A percentile compares a stretch with the other conserved stretches of the same genome.
Evolutionary conservation across 1,140 invertebrate genomes (phyloP).

Genomic region (Wiebesia pumilae): DNA sequence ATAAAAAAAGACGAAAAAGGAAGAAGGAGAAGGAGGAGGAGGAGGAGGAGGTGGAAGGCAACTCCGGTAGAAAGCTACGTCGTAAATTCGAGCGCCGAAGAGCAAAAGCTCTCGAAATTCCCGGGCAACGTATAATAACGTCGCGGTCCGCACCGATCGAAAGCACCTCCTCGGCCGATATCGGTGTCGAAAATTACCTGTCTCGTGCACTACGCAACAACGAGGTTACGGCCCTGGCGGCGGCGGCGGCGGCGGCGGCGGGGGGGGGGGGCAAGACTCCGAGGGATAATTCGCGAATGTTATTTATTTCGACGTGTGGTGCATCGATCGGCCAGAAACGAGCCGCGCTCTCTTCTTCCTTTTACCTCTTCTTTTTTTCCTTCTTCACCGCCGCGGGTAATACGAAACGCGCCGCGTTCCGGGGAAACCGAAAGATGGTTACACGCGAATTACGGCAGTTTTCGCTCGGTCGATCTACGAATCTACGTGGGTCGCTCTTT

Average conservation of each 20-base stretch:
- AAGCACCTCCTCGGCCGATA: constrained; percentile 1
- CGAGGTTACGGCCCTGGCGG: neutral
- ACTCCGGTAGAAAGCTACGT: constrained; percentile 41
- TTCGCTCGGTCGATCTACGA: neutral
- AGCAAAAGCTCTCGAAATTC: constrained; percentile 27
- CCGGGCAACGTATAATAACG: constrained; percentile 11
- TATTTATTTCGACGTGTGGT: constrained; percentile 66
- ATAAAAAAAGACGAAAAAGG: neutral
- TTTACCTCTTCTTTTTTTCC: neutral
- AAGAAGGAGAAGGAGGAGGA: neutral
- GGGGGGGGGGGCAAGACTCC: constrained; percentile 30
- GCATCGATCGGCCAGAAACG: constrained; percentile 14
- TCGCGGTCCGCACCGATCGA: constrained; percentile 4
- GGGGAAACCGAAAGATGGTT: neutral
- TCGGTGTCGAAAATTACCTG: constrained; percentile 35
- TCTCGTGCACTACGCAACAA: constrained; percentile 17
- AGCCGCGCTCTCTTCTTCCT: constrained; percentile 28
- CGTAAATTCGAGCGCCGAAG: constrained; percentile 25
- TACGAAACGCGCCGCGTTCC: too few species aligned
- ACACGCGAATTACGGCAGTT: neutral
- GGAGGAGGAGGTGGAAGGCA: neutral
- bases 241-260: constrained; percentile 1
- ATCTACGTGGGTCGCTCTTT: too few species aligned
- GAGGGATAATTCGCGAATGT: constrained; percentile 65
- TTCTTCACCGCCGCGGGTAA: too few species aligned